Evolutionary conservation across 2,888 invertebrate species (phyloP), one percentile per base, ranked within the genome.

Genomic region (Serrognathus titanus): DNA sequence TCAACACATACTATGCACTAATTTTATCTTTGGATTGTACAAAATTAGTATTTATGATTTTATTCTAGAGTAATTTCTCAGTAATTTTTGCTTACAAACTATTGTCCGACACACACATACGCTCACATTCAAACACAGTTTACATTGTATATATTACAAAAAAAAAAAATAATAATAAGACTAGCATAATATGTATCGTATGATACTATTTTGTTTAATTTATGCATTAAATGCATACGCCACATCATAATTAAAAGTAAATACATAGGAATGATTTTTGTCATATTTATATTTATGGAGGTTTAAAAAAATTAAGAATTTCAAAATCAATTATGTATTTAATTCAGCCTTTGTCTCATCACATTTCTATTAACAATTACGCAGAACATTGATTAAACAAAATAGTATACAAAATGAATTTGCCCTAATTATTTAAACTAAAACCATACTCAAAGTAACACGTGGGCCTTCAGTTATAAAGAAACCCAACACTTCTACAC

Each of bases 1-100:
- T 31, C 52, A 51, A 59, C 61, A 53, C 57, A 55, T 45, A 62
- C 52, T 54, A 57, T 46, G 50, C 55, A 61, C 64, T 66, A 66
- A 68, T 66, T 69, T 61, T 71, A 73, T 76, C 76, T 76, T 77
- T 76, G 76, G 76, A 73, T 75, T 74, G 75, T 76, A 76, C 72
- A 76, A 77, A 76, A 77, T 71, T 68, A 71, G 71, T 69, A 66
- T 69, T 67, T 69, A 70, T 62, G 60, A 59, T 45, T 63, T 66
- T 65, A 62, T 61, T 63, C 65, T 69, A 70, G 64, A 64, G 55
- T 58, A 49, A 51, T 49, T 50, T 31, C 35, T 51, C 47, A 61
- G 53, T 57, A 48, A 38, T 63, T 63, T 62, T 56, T 55, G 58
- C 56, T 57, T 61, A 60, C 57, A 53, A 57, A 59, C 62, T 65